Evolutionary conservation across 2,113 vertebrate genomes (phyloP).

Genomic region (Morone saxatilis): DNA sequence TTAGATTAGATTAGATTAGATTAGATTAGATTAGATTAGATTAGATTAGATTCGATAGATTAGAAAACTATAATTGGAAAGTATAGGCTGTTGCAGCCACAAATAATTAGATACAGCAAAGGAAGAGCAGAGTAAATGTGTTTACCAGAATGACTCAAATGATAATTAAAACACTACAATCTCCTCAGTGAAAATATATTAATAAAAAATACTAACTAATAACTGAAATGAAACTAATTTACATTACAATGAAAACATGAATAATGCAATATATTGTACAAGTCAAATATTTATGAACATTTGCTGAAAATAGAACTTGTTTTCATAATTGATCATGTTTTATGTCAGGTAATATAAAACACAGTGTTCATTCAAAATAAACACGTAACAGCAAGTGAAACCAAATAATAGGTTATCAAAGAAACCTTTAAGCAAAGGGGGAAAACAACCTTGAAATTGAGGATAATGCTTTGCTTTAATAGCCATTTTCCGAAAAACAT

Average conservation of each 20-base stretch:
- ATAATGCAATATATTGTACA: not conserved
- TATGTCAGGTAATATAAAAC: not conserved
- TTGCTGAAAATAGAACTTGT: not conserved
- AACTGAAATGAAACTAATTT: constrained; percentile 12
- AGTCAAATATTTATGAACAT: not conserved
- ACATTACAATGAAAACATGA: constrained; percentile 1
- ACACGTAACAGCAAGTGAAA: not conserved
- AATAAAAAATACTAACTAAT: not conserved
- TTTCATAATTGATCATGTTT: not conserved
- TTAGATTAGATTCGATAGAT: constrained; percentile 42
- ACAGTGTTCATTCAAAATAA: too few species aligned
- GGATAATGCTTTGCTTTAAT: constrained; percentile 13
- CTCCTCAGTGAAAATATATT: not conserved
- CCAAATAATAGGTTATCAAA: not conserved
- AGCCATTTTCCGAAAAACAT: constrained; percentile 11
- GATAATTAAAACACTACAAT: constrained; percentile 10
- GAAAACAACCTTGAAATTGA: not conserved
- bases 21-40: constrained; percentile 52
- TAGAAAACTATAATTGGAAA: constrained; percentile 37
- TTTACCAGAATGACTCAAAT: constrained; percentile 32
- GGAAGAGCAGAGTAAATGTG: constrained; percentile 33
- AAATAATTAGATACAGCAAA: constrained; percentile 44
- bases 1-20: constrained; percentile 52
- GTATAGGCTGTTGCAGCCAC: constrained; percentile 2
- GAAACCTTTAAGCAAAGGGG: not conserved